Evolutionary conservation across 2,797 vertebrate species (phyloP).

Genomic region (Neostethus bicornis): DNA sequence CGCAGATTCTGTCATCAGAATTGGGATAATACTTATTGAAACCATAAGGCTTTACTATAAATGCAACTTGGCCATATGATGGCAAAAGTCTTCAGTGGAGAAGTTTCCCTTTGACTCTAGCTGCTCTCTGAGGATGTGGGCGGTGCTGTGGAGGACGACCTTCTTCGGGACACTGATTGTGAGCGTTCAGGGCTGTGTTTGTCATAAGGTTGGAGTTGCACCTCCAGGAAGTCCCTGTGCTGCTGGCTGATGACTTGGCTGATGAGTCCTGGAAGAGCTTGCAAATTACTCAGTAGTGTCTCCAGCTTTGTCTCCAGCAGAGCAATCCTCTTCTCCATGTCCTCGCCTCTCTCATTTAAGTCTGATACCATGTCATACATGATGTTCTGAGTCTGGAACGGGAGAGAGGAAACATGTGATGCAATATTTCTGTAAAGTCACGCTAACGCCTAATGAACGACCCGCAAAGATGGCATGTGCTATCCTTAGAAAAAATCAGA

Average conservation of each 20-base stretch:
- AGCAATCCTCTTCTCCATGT: conserved; percentile 99
- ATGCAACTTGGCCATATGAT: conserved; percentile 99
- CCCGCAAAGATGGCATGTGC: conserved; percentile 2
- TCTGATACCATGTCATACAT: conserved; percentile 99
- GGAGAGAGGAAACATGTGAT: conserved; percentile 57
- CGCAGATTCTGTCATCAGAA: conserved; percentile 98
- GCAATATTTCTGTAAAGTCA: conserved; percentile 9
- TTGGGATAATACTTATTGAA: conserved; percentile 97
- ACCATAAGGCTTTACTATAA: conserved; percentile 99
- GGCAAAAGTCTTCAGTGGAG: conserved; percentile 95
- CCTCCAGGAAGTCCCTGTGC: conserved; percentile 94
- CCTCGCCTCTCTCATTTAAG: conserved; percentile 96
- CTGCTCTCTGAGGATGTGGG: conserved; percentile 99
- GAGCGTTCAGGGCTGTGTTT: conserved; percentile 91
- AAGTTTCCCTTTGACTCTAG: conserved; percentile 90
- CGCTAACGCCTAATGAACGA: conserved; percentile 7
- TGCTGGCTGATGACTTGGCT: conserved; percentile 97
- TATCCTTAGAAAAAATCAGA: conserved; percentile 1
- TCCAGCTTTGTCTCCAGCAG: conserved; percentile 96
- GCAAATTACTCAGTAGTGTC: conserved; percentile 94
- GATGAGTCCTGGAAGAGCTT: conserved; percentile 96
- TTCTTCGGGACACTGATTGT: conserved; percentile 90
- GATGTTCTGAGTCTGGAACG: conserved; percentile 96
- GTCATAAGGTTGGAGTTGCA: conserved; percentile 93
- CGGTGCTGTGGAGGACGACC: conserved; percentile 96